Evolutionary conservation across 2,797 vertebrate species (phyloP), one percentile per base, ranked within the genome.

Genomic region (Limnodromus scolopaceus): DNA sequence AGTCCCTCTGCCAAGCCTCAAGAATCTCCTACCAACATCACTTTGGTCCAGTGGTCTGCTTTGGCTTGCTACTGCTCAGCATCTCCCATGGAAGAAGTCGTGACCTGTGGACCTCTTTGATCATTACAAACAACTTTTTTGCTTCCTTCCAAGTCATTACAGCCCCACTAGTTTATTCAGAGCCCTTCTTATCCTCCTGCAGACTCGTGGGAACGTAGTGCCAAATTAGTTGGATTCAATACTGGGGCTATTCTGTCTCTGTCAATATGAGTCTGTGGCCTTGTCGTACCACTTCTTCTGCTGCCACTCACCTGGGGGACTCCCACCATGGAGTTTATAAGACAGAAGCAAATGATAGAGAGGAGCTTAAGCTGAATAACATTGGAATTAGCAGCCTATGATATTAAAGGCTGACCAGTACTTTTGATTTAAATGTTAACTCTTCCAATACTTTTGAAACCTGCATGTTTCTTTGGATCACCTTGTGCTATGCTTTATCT

Each of bases 261-360:
- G 32, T 46, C 0, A 0, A 15, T 19, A 36, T 0, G 1, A 51
- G 57, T 51, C 43, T 81, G 38, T 79, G 77, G 22, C 46, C 65
- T 72, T 86, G 25, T 64, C 12, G 71, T 76, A 24, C 16, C 22
- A 17, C 9, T 55, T 89, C 30, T 13, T 16, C 45, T 85, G 36
- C 48, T 80, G 68, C 27, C 46, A 27, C 39, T 84, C 25, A 34
- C 25, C 6, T n/a, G 39, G 54, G 17, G 19, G 7, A 46, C 30
- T 58, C 22, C 25, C 55, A 91, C 36, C 6, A 3, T 48, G 32
- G 32, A 54, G 5, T 34, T 82, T 49, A 4, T 48, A 39, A 58
- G 11, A 54, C 5, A 86, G 38, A 78, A 87, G 12, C 1, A 80
- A 77, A 8, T 79, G 38, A 41, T 1, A 30, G 23, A 83, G 36